Conservation (phyloP, 2,113 vertebrate species). For the Salminus brasiliensis region DNA sequence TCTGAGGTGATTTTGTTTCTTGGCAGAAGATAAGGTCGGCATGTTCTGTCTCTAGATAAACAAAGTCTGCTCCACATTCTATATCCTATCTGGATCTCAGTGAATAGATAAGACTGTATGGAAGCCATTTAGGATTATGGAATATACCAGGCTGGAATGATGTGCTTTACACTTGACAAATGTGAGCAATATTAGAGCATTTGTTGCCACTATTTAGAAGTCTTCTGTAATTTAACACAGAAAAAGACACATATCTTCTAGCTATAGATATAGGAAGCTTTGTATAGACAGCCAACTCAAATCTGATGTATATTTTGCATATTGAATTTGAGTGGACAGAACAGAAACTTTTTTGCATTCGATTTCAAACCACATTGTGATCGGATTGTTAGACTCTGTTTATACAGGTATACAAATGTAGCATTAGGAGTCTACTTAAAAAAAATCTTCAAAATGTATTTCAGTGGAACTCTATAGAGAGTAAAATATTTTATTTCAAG, state of each 20-base stretch:
- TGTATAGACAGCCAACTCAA: background rate
- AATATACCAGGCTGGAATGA: background rate
- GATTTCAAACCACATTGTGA: too few species aligned
- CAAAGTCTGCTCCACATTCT: conserved; percentile 32
- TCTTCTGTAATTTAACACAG: background rate
- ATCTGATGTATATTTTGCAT: background rate
- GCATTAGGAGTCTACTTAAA: too few species aligned
- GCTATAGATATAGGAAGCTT: background rate
- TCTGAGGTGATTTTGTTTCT: conserved; percentile 7
- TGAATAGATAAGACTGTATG: background rate
- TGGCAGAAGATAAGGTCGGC: conserved; percentile 26
- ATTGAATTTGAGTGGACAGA: too few species aligned
- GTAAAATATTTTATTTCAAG: too few species aligned
- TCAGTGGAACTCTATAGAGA: too few species aligned
- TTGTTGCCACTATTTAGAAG: conserved; percentile 34
- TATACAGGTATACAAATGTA: too few species aligned
- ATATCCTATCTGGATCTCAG: conserved; percentile 32
- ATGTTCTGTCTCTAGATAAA: conserved; percentile 33
- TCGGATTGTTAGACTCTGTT: too few species aligned
- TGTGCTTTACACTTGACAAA: conserved; percentile 13
- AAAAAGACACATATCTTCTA: background rate
- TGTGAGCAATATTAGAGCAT: conserved; percentile 1
- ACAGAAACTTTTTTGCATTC: too few species aligned
- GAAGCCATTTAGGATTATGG: conserved; percentile 20
- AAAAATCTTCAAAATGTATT: too few species aligned